Base-by-base conservation (phyloP, 2,888 invertebrate genomes). In the Nephrotoma flavescens region DNA sequence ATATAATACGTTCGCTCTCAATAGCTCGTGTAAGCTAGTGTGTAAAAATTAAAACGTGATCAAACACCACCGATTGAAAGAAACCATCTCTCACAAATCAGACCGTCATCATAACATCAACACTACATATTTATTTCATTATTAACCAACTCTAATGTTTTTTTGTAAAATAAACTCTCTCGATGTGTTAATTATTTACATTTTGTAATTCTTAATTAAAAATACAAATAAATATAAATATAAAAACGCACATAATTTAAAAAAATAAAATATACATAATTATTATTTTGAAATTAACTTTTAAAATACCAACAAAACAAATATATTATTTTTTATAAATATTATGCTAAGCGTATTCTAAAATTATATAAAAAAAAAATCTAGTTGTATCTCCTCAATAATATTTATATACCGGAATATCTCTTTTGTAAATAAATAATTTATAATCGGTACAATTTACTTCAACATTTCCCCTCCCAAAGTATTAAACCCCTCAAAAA, bases 241-340 rank as follows among this genome's bases (percentile, higher is more conserved):
- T 31, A 15, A 19, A 19, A 42, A 44, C 44, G 19, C 44, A 44
- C 44, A 44, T 85, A 42, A 44, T 86, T 86, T 86, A 12, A 41
- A 31, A n/a, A 31, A 12, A 41, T 84, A 9, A 41, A n/a, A 7
- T 84, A 41, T 84, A 41, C 2, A 9, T 41, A 41, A 6, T 11
- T 31, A 11, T 47, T 47, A 41, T 47, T 45, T 19, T 31, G 31
- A 41, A 86, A 47, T 47, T 19, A 83, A 83, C 6, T 19, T 6
- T n/a, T 31, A 31, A 83, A 83, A 19, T 9, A 83, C 19, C 12
- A 71, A 15, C 0, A 12, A 47, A 86, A 86, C 9, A 86, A 44
- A 85, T 11, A 47, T 86, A 86, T 86, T 12, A 47, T 45, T 86
- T 86, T 86, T 45, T 45, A 45, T 47, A 86, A 86, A 45, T 71